Base-by-base conservation (phyloP, 2,888 invertebrate genomes). In the Tigriopus californicus region DNA sequence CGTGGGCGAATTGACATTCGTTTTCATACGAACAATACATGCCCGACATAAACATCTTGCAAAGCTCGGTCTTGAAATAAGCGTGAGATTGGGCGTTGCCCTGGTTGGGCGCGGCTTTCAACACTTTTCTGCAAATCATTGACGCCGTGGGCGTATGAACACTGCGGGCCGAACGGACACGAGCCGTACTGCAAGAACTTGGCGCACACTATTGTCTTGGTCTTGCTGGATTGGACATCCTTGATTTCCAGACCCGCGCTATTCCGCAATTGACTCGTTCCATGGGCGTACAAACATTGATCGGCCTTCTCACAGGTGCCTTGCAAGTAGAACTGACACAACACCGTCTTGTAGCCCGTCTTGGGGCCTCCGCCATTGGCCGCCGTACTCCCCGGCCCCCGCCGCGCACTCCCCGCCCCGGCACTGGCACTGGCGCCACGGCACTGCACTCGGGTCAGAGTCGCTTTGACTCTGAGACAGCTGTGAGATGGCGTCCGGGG, bases 1-100 rank as follows among this genome's bases (percentile, higher is more conserved):
- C 56, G 20, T 56, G 56, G 46, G 56, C 56, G 24, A 25, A 56
- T 15, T 56, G 56, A 44, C 56, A 56, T 12, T 56, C 44, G 42
- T 42, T 46, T 8, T 44, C 56, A 11, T 25, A 42, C 11, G 20
- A 46, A 22, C 56, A 56, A 46, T 46, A 56, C n/a, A 41, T 18
- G 1, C 42, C 41, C 18, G 18, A 20, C 20, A 33, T 24, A 15
- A 20, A 56, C n/a, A 25, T 41, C 22, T 56, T 56, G 44, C 56
- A 56, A 13, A 56, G 56, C 42, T 44, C 22, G n/a, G 56, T 56
- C 15, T 56, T 56, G 56, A 25, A 56, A 20, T n/a, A 22, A 10
- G 56, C 44, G 25, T 56, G 42, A 20, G 15, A 22, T 22, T 49
- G 15, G 13, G 49, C 49, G 12, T 49, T 49, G 49, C 5, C 49